A percentile compares a stretch with the other conserved stretches of the same genome.
Evolutionary conservation across 1,140 invertebrate genomes (phyloP).

Genomic region (Drosophila sproati): DNA sequence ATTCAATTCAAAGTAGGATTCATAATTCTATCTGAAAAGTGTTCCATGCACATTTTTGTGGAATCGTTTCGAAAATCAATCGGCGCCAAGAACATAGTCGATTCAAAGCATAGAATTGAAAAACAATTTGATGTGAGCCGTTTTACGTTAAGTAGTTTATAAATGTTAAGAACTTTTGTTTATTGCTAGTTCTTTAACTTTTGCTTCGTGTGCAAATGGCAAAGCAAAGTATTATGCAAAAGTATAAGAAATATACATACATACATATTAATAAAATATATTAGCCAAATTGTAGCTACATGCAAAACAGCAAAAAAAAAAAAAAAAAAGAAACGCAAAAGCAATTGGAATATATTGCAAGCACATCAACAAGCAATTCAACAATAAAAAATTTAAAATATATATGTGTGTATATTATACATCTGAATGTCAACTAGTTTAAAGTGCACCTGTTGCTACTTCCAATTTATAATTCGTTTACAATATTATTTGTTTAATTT

Average conservation of each 20-base stretch:
- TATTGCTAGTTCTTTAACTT: slow-evolving; percentile 53
- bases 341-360: slow-evolving; percentile 25
- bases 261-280: slow-evolving; percentile 55
- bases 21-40: not conserved
- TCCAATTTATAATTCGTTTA: slow-evolving; percentile 36
- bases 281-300: slow-evolving; percentile 71
- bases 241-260: slow-evolving; percentile 53
- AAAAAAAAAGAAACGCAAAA: slow-evolving; percentile 39
- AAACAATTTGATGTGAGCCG: slow-evolving; percentile 63
- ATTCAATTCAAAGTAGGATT: not conserved
- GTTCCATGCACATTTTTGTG: not conserved
- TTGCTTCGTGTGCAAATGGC: slow-evolving; percentile 62
- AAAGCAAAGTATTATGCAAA: slow-evolving; percentile 75
- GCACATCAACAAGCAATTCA: slow-evolving; percentile 52
- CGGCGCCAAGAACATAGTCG: not conserved
- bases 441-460: slow-evolving; percentile 40
- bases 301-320: slow-evolving; percentile 32
- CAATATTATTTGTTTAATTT: slow-evolving; percentile 7
- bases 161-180: slow-evolving; percentile 57
- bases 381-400: slow-evolving; percentile 19
- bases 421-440: slow-evolving; percentile 54
- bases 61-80: not conserved
- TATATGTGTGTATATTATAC: slow-evolving; percentile 19
- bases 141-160: slow-evolving; percentile 62
- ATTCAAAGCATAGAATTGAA: slow-evolving; percentile 3